Evolutionary conservation across 2,797 vertebrate species (phyloP).

Genomic region (Amniataba percoides): DNA sequence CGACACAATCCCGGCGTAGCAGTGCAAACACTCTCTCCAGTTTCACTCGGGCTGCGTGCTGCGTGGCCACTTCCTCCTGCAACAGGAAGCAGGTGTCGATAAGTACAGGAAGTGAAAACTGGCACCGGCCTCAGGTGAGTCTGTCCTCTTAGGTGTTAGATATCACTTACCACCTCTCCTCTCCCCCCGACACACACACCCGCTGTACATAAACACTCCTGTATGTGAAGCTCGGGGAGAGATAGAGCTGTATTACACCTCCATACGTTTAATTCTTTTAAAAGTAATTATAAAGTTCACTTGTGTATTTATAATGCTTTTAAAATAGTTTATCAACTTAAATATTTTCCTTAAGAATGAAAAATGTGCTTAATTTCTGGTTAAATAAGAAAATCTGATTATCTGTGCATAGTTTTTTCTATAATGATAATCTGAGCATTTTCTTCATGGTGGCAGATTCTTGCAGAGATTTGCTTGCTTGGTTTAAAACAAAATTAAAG

Average conservation of each 20-base stretch:
- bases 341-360: background rate
- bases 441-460: background rate
- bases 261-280: background rate
- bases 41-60: slow-evolving; percentile 75
- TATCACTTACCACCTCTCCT: slow-evolving; percentile 69
- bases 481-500: background rate
- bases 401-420: background rate
- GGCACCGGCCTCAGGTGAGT: slow-evolving; percentile 83
- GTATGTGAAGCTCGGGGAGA: slow-evolving; percentile 1
- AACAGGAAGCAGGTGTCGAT: slow-evolving; percentile 86
- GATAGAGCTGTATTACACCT: slow-evolving; percentile 14
- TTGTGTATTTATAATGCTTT: background rate
- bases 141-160: slow-evolving; percentile 77
- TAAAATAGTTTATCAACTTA: background rate
- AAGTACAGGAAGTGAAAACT: slow-evolving; percentile 86
- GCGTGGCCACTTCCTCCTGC: slow-evolving; percentile 83
- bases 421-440: background rate
- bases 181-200: slow-evolving; percentile 24
- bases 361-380: background rate
- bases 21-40: slow-evolving; percentile 81
- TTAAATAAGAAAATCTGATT: background rate
- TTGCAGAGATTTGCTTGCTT: background rate
- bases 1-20: slow-evolving; percentile 78
- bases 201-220: slow-evolving; percentile 34
- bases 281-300: background rate